phyloP scores from a whole-genome alignment of 2,113 vertebrate species.

The Eulemur macaco region DNA sequence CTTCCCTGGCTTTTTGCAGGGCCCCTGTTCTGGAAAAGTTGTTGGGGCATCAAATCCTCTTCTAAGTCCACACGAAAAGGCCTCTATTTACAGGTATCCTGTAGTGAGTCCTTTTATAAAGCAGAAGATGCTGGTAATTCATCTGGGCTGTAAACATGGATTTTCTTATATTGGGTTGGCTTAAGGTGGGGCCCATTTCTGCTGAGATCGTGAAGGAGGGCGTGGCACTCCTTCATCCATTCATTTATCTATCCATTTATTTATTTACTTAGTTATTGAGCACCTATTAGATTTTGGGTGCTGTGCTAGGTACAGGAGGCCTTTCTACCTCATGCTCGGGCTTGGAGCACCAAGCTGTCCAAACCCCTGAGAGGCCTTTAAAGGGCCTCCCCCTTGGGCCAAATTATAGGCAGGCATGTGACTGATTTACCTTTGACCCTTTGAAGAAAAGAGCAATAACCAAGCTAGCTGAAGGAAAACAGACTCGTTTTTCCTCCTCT shows the following conservation, averaged over 20 bases:
- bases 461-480: conserved; percentile 27
- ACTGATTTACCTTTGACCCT: conserved; percentile 57
- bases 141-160: neutral
- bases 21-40: neutral
- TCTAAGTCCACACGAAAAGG: neutral
- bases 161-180: neutral
- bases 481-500: neutral
- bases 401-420: neutral
- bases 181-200: neutral
- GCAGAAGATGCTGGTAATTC: neutral
- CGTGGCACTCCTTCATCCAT: neutral
- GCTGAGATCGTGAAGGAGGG: neutral
- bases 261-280: neutral
- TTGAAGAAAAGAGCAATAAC: conserved; percentile 46
- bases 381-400: neutral
- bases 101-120: conserved; percentile 25
- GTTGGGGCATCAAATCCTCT: neutral
- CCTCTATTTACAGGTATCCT: neutral
- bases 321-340: neutral
- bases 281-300: neutral
- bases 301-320: neutral
- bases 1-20: neutral
- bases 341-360: neutral
- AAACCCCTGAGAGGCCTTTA: neutral
- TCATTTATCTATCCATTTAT: neutral